Conservation (phyloP, 2,888 invertebrate genomes). For the Nebria salina region DNA sequence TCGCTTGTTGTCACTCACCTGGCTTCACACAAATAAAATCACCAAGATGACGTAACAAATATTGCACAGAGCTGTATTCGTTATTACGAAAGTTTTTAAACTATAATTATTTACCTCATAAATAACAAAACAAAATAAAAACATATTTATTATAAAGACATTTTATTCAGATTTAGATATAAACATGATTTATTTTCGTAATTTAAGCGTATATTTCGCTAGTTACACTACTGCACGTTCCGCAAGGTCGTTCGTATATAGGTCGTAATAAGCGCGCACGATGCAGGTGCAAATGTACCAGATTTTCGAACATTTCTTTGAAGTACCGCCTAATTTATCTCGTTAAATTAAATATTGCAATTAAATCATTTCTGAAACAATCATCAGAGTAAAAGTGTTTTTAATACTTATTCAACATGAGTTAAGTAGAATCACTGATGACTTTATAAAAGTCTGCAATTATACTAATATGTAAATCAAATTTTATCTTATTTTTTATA, state of each 20-base stretch:
- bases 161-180: background rate
- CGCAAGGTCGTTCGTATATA: conserved; percentile 14
- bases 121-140: background rate
- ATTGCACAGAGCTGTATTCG: conserved; percentile 11
- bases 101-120: background rate
- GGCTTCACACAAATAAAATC: conserved; percentile 24
- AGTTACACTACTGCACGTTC: background rate
- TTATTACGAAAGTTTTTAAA: too few species aligned
- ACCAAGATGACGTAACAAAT: conserved; percentile 8
- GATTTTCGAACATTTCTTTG: conserved; percentile 41
- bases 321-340: conserved; percentile 44
- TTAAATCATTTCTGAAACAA: conserved; percentile 41
- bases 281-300: conserved; percentile 44
- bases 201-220: background rate
- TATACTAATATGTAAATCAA: background rate
- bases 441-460: conserved; percentile 11
- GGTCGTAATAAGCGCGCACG: conserved; percentile 2
- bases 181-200: background rate
- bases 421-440: conserved; percentile 21
- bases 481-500: too few species aligned
- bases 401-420: conserved; percentile 23
- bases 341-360: conserved; percentile 40
- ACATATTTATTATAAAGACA: background rate
- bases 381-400: conserved; percentile 38
- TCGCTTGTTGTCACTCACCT: conserved; percentile 36